These are phyloP conservation scores for Griposia aprilina DNA, from an alignment of 2,888 invertebrate genomes.

Conservation along the genomic window DNA sequence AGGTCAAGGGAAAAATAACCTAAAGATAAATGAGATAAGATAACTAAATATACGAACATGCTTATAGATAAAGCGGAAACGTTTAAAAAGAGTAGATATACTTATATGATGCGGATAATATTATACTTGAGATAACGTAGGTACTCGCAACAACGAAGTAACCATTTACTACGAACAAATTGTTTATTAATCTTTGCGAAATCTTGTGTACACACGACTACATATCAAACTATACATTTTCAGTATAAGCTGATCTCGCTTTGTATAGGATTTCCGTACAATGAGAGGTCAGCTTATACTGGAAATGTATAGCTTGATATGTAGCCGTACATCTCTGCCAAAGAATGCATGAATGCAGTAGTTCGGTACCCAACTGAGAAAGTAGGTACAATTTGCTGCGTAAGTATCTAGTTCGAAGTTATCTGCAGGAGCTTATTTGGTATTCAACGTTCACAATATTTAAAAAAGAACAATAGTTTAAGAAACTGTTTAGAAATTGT, in stretches of 20 bases:
- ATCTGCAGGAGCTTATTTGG: not conserved
- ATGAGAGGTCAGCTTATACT: no score
- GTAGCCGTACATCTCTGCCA: not conserved
- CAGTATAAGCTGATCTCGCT: no score
- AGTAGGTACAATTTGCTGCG: not conserved
- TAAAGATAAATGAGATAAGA: conserved; percentile 35
- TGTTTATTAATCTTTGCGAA: conserved; percentile 44
- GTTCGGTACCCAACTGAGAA: conserved; percentile 4
- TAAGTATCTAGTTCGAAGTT: conserved; percentile 12
- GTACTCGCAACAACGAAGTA: conserved; percentile 21
- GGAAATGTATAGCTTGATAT: no score
- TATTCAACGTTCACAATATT: not conserved
- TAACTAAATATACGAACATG: conserved; percentile 29
- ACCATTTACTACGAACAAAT: conserved; percentile 24
- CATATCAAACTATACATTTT: no score
- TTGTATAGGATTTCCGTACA: no score
- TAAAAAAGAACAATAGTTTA: not conserved
- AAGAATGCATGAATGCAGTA: conserved; percentile 27
- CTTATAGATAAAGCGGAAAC: conserved; percentile 39
- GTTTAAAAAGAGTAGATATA: conserved; percentile 18
- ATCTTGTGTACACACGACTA: not conserved
- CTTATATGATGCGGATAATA: conserved; percentile 12
- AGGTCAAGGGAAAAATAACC: conserved; percentile 46
- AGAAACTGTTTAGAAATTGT: not conserved
- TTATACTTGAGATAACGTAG: conserved; percentile 35